Conservation (phyloP, 2,113 vertebrate species). For the Noctilio leporinus region DNA sequence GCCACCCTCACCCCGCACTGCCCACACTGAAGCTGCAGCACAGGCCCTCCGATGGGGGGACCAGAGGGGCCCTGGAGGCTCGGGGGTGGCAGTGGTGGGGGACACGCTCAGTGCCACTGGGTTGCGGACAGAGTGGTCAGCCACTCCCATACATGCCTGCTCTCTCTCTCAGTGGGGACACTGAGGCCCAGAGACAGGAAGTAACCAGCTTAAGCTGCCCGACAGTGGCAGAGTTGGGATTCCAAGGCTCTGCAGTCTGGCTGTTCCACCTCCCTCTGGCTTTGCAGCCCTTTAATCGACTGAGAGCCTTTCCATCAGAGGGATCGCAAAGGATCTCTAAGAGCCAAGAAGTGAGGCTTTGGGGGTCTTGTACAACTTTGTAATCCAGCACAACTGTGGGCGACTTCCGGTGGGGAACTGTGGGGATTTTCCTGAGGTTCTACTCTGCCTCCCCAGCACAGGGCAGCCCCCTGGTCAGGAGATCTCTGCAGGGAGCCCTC, state of each 20-base stretch:
- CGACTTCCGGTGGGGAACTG: not conserved
- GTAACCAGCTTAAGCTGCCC: not conserved
- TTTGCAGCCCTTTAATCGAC: not conserved
- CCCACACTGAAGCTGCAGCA: not conserved
- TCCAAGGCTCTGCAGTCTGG: not conserved
- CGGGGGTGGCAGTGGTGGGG: not conserved
- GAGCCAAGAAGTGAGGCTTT: not conserved
- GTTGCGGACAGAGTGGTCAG: not conserved
- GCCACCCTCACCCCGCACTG: fast-evolving
- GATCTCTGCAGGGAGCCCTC: too few species aligned
- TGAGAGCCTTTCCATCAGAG: not conserved
- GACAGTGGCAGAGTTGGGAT: not conserved
- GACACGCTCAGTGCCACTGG: not conserved
- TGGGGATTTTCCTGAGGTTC: not conserved
- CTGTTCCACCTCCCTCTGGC: not conserved
- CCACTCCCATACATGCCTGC: fast-evolving
- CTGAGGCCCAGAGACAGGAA: not conserved
- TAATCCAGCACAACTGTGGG: not conserved
- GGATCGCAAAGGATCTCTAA: not conserved
- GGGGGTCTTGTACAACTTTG: not conserved
- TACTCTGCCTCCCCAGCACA: not conserved
- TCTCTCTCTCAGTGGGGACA: not conserved
- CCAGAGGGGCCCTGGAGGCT: not conserved
- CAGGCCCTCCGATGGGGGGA: not conserved
- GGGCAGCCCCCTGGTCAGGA: not conserved